phyloP scores from a whole-genome alignment of 2,797 vertebrate genomes.

The Pangasius sanitwongsei region DNA sequence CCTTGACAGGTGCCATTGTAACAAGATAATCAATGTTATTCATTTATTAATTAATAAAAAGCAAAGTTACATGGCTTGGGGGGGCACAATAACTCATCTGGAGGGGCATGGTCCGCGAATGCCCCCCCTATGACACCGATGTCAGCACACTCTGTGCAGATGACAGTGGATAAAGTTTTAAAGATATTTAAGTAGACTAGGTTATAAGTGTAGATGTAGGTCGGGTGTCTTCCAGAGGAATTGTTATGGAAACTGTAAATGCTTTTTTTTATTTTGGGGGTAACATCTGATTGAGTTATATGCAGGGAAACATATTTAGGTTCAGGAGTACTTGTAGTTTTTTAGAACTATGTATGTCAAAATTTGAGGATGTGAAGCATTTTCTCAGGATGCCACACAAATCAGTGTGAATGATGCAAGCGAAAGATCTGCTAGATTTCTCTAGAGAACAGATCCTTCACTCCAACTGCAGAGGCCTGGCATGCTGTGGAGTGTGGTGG shows the following conservation, averaged over 20 bases:
- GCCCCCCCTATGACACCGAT: too few relatives aligned
- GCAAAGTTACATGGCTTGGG: too few relatives aligned
- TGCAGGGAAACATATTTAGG: background rate
- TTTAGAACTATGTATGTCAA: background rate
- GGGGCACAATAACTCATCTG: too few relatives aligned
- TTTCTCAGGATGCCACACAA: background rate
- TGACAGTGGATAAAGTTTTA: background rate
- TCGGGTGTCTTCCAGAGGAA: background rate
- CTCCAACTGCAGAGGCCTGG: background rate
- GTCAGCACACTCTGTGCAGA: background rate
- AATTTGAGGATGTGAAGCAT: background rate
- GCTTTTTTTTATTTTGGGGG: background rate
- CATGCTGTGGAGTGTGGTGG: background rate
- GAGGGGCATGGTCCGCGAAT: too few relatives aligned
- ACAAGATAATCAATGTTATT: too few relatives aligned
- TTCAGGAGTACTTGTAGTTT: background rate
- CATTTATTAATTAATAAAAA: too few relatives aligned
- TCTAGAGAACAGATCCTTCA: background rate
- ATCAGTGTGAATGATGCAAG: background rate
- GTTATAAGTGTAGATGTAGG: background rate
- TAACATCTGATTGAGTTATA: background rate
- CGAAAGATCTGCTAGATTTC: background rate
- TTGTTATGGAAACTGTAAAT: background rate
- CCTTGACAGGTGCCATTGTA: too few relatives aligned
- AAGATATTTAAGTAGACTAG: background rate